Percentiles rank a stretch among this genome's conserved stretches.
phyloP scores from a whole-genome alignment of 1,140 invertebrate species.

The Polyergus mexicanus region DNA sequence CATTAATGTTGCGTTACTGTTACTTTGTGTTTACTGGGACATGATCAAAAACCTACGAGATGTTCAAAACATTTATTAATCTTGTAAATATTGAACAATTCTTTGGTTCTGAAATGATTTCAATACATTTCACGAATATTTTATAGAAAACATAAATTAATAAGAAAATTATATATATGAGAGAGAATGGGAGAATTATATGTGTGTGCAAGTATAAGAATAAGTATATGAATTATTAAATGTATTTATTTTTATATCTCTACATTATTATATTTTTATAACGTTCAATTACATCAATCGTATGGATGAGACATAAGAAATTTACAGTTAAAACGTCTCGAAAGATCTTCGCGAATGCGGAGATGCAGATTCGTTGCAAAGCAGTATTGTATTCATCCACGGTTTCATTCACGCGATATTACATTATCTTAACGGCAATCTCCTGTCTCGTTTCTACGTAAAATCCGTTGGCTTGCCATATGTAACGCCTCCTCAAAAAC shows the following conservation, averaged over 20 bases:
- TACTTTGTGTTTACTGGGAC: no score
- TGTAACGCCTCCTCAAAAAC: conserved; percentile 41
- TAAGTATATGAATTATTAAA: background rate
- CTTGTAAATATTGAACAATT: no score
- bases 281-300: background rate
- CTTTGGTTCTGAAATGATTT: no score
- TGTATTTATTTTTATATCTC: background rate
- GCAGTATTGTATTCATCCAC: conserved; percentile 42
- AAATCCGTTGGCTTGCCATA: conserved; percentile 35
- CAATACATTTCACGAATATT: no score
- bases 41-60: no score
- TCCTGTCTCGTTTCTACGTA: conserved; percentile 30
- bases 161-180: no score
- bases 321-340: conserved; percentile 31
- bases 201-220: no score
- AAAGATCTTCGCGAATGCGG: background rate
- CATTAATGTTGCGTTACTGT: no score
- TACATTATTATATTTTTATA: background rate
- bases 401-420: conserved; percentile 27
- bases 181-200: no score
- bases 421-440: conserved; percentile 38
- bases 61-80: no score
- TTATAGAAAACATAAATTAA: no score
- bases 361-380: background rate
- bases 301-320: background rate